Percentiles rank a stretch among this genome's conserved stretches.
Evolutionary conservation across 1,140 invertebrate genomes (phyloP).

Genomic region (Sinella curviseta): DNA sequence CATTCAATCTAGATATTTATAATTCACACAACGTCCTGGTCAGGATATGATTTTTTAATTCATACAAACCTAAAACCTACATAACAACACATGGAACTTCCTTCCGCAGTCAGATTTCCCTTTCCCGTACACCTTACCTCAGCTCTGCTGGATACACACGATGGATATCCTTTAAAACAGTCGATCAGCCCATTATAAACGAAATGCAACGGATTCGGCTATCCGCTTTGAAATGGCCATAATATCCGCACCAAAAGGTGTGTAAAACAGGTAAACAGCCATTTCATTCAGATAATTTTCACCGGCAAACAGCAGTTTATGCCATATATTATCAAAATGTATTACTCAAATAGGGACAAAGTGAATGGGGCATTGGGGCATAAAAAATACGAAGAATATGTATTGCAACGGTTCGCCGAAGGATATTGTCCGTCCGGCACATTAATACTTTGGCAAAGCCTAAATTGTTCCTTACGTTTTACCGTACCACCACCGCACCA

Average conservation of each 20-base stretch:
- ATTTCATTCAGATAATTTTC: neutral
- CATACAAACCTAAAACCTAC: neutral
- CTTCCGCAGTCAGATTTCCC: constrained; percentile 18
- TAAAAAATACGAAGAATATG: neutral
- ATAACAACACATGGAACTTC: constrained; percentile 1
- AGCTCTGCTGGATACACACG: neutral
- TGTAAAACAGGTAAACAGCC: constrained; percentile 8
- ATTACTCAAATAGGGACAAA: neutral
- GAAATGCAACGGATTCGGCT: neutral
- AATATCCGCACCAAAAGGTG: constrained; percentile 1
- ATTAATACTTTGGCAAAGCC: neutral
- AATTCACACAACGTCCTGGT: neutral
- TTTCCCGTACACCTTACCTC: neutral
- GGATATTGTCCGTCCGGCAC: constrained; percentile 1
- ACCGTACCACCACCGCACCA: no score
- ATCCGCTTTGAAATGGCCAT: constrained; percentile 2
- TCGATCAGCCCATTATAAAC: neutral
- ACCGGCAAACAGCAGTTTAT: neutral
- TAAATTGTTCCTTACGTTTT: no score
- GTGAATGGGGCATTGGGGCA: neutral
- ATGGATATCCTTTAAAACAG: neutral
- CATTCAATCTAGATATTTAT: no score
- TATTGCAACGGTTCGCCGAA: neutral
- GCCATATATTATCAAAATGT: no score
- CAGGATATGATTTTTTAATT: neutral